Percentiles rank a stretch among this genome's conserved stretches.
These are phyloP conservation scores for Heliconius ismenius DNA, from an alignment of 2,888 invertebrate genomes.

Conservation along the genomic window DNA sequence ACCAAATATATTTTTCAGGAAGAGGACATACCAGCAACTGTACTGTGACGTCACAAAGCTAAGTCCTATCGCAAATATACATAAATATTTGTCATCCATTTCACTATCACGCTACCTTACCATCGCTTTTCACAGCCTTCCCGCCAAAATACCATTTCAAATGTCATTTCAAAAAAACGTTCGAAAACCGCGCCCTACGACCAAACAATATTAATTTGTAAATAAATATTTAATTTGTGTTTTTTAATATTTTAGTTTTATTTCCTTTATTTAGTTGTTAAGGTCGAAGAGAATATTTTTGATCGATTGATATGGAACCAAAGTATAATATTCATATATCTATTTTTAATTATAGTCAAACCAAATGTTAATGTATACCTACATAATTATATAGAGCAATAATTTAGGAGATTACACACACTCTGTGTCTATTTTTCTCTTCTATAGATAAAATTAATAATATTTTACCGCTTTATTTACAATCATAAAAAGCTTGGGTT, in stretches of 20 bases:
- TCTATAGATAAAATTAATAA: slow-evolving; percentile 63
- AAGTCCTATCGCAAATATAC: slow-evolving; percentile 72
- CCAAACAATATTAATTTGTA: slow-evolving; percentile 63
- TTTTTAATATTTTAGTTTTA: slow-evolving; percentile 52
- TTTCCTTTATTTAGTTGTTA: slow-evolving; percentile 42
- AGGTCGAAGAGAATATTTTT: slow-evolving; percentile 39
- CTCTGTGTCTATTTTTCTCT: slow-evolving; percentile 73
- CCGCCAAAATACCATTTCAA: slow-evolving; percentile 55
- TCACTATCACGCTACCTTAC: slow-evolving; percentile 75
- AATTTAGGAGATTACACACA: slow-evolving; percentile 57
- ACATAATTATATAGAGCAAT: slow-evolving; percentile 65
- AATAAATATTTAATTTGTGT: slow-evolving; percentile 55
- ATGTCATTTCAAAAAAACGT: slow-evolving; percentile 53
- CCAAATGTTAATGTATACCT: slow-evolving; percentile 65
- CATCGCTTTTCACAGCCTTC: slow-evolving; percentile 67
- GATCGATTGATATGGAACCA: slow-evolving; percentile 62
- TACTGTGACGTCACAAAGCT: slow-evolving; percentile 76
- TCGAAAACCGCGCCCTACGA: slow-evolving; percentile 46
- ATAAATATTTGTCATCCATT: slow-evolving; percentile 63
- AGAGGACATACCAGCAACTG: slow-evolving; percentile 78
- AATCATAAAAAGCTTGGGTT: slow-evolving; percentile 24
- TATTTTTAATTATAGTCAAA: slow-evolving; percentile 46
- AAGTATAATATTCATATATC: slow-evolving; percentile 57
- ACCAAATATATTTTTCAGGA: slow-evolving; percentile 57
- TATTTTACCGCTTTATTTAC: slow-evolving; percentile 60